These are phyloP conservation scores for Noctua janthina DNA, from an alignment of 2,888 invertebrate genomes.

Conservation along the genomic window DNA sequence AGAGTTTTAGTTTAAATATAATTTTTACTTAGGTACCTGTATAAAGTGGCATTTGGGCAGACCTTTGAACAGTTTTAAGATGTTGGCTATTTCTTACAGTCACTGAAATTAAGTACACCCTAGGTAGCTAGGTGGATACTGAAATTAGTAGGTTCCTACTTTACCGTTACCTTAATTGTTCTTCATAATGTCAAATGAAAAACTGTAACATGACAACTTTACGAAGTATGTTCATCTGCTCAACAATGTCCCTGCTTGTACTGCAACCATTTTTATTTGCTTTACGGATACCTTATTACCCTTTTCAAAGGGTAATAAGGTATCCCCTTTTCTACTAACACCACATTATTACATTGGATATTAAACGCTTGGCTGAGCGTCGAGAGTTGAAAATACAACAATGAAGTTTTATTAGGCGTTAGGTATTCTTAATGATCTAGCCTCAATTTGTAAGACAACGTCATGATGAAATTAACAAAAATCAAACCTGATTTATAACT, in stretches of 20 bases:
- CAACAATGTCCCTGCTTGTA: neutral
- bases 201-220: neutral
- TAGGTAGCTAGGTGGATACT: no score
- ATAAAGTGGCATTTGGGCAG: neutral
- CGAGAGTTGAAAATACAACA: neutral
- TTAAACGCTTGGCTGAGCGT: neutral
- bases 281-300: neutral
- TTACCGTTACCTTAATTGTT: neutral
- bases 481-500: slow-evolving; percentile 7
- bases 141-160: neutral
- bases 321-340: neutral
- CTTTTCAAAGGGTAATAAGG: no score
- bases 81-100: neutral
- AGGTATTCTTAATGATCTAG: neutral
- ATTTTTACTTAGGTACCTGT: neutral
- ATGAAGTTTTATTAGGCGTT: neutral
- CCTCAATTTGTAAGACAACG: neutral
- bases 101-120: neutral
- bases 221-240: no score
- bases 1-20: neutral
- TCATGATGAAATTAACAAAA: slow-evolving; percentile 10
- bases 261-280: neutral
- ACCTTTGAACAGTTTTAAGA: neutral
- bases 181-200: neutral
- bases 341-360: neutral